Percentiles rank a stretch among this genome's conserved stretches.
These are phyloP conservation scores for Volucella inflata DNA, from an alignment of 2,888 invertebrate genomes.

Conservation along the genomic window DNA sequence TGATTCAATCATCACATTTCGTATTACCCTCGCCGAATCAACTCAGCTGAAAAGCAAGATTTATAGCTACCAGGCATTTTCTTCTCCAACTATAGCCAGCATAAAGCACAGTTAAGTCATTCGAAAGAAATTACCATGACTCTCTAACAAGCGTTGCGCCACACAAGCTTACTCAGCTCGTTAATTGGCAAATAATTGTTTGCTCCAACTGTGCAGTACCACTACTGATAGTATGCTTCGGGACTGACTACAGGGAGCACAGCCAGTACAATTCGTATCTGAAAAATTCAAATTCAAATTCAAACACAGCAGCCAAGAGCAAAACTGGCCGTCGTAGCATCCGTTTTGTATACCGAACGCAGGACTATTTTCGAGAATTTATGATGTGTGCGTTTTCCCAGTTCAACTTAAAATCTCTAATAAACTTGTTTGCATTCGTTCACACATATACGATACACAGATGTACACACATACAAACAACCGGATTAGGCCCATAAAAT, in stretches of 20 bases:
- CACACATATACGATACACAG: neutral
- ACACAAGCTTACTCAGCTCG: constrained; percentile 55
- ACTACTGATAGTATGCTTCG: neutral
- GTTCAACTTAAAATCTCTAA: constrained; percentile 22
- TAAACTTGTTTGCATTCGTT: constrained; percentile 58
- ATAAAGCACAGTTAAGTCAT: neutral
- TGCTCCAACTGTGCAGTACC: constrained; percentile 36
- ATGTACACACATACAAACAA: neutral
- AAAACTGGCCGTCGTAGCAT: neutral
- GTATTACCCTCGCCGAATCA: constrained; percentile 2
- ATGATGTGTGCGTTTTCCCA: constrained; percentile 62
- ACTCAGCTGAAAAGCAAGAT: constrained; percentile 29
- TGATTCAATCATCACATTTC: neutral
- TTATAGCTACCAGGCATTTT: constrained; percentile 18
- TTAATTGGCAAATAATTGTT: constrained; percentile 74
- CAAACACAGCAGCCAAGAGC: constrained; percentile 9
- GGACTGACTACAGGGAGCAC: constrained; percentile 5
- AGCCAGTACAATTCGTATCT: constrained; percentile 38
- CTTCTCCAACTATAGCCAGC: neutral
- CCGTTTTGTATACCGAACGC: neutral
- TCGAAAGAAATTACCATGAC: constrained; percentile 38
- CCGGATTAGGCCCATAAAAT: constrained; percentile 15
- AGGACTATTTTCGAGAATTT: constrained; percentile 44
- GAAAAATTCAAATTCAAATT: constrained; percentile 15
- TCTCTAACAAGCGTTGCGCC: constrained; percentile 19